phyloP scores from a whole-genome alignment of 2,797 vertebrate species.

The Cuniculus paca region DNA sequence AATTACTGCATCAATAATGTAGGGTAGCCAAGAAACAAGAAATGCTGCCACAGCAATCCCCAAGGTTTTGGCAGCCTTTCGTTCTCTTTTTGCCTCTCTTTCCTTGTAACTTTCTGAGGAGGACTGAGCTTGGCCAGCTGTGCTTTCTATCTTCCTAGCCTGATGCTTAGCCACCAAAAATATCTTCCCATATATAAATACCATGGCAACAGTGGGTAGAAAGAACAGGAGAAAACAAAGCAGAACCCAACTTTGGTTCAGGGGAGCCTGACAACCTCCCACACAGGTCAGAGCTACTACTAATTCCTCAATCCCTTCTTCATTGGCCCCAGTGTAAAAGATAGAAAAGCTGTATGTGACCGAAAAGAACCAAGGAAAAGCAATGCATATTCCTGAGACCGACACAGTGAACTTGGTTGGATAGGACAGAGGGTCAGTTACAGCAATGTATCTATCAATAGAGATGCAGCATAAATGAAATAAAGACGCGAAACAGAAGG shows the following conservation, averaged over 20 bases:
- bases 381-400: constrained; percentile 43
- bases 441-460: constrained; percentile 73
- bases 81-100: constrained; percentile 79
- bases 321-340: constrained; percentile 62
- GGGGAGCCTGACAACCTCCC: constrained; percentile 64
- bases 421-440: constrained; percentile 73
- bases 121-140: constrained; percentile 31
- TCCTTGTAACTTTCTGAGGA: constrained; percentile 69
- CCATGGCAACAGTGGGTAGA: constrained; percentile 70
- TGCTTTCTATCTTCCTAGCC: constrained; percentile 83
- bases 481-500: constrained; percentile 93
- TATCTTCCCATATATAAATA: constrained; percentile 68
- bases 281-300: constrained; percentile 68
- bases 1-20: constrained; percentile 84
- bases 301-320: constrained; percentile 69
- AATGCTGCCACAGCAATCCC: constrained; percentile 87
- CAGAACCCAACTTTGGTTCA: constrained; percentile 74
- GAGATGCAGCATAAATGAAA: constrained; percentile 92
- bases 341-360: constrained; percentile 65
- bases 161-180: constrained; percentile 87
- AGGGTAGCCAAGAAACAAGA: constrained; percentile 86
- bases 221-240: constrained; percentile 80
- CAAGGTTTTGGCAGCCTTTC: constrained; percentile 88
- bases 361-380: constrained; percentile 73
- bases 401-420: constrained; percentile 69